Evolutionary conservation across 64 coral and sea anemone genomes (phyloP), one percentile per base, ranked within the genome.

Genomic region (Montipora capricornis): DNA sequence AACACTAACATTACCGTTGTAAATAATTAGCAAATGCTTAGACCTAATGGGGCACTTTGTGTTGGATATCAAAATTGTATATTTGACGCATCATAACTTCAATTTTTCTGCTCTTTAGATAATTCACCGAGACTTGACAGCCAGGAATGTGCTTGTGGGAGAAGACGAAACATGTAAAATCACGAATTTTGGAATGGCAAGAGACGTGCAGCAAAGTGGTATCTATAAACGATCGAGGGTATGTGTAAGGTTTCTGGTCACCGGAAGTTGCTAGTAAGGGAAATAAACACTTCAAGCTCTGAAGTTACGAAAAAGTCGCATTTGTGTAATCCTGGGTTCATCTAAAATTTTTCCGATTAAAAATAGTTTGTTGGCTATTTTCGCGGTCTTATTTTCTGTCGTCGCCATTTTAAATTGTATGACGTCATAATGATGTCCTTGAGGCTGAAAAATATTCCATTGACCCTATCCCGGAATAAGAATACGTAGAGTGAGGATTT

Each of bases 161-260:
- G 79, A 92, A 49, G 90, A 58, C 49, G 90, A 92, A 49, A 92
- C 67, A 19, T 92, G 90, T 20, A 92, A 92, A 84, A 92, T 92
- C 74, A 92, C 90, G 44, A 80, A 92, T 49, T 92, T 92, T 92
- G 90, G 90, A 76, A 92, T 92, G 90, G 90, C 90, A 6, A 83
- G 90, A 83, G 90, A 92, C 58, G 90, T 92, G 1, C 19, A 80
- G 7, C 17, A 75, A 37, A 74, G 20, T 59, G 90, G 84, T 47
- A 92, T 92, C 66, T 92, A 92, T 29, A 92, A 92, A 48, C 69
- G 71, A 52, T 76, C 12, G 5, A 64, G 68, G 79, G 79, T 82
- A 83, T 13, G 46, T 17, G 12, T 6, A 59, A 24, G 5, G 4
- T n/a, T 15, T 24, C 20, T 22, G 20, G 3, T 64, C 9, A 3